Conservation (phyloP, 2,113 vertebrate species). For the Pollachius pollachius region DNA sequence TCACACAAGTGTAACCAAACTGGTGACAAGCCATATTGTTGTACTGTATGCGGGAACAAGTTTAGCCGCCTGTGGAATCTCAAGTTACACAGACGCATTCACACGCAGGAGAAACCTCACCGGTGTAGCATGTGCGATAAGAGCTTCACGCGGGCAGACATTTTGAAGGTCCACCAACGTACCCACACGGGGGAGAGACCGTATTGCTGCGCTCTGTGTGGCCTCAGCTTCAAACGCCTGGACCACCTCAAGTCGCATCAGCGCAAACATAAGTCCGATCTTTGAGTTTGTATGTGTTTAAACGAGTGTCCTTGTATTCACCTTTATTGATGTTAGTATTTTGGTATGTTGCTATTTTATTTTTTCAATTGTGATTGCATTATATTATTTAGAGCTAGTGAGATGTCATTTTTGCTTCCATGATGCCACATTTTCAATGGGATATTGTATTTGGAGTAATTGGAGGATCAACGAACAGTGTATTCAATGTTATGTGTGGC, state of each 20-base stretch:
- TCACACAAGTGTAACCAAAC: slow-evolving; percentile 71
- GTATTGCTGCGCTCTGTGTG: slow-evolving; percentile 72
- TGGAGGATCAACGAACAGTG: too few relatives aligned
- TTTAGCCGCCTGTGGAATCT: slow-evolving; percentile 78
- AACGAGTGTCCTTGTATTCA: not conserved
- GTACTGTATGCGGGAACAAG: slow-evolving; percentile 70
- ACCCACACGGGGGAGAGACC: slow-evolving; percentile 77
- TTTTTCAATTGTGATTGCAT: too few relatives aligned
- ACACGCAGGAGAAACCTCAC: slow-evolving; percentile 77
- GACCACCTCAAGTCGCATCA: slow-evolving; percentile 76
- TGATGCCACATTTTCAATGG: not conserved
- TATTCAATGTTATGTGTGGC: too few relatives aligned
- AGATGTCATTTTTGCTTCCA: not conserved
- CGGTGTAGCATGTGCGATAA: slow-evolving; percentile 74
- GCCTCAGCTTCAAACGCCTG: slow-evolving; percentile 75
- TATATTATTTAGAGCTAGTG: too few relatives aligned
- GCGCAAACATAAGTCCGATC: slow-evolving; percentile 62
- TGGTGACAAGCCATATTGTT: slow-evolving; percentile 71
- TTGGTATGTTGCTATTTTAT: not conserved
- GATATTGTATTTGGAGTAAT: not conserved
- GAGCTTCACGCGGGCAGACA: slow-evolving; percentile 75
- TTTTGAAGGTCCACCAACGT: slow-evolving; percentile 75
- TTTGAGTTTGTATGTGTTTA: slow-evolving; percentile 9
- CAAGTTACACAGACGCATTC: slow-evolving; percentile 74
- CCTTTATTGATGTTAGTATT: not conserved